Base-by-base conservation (phyloP, 1,140 invertebrate genomes). In the Diachasma alloeum region DNA sequence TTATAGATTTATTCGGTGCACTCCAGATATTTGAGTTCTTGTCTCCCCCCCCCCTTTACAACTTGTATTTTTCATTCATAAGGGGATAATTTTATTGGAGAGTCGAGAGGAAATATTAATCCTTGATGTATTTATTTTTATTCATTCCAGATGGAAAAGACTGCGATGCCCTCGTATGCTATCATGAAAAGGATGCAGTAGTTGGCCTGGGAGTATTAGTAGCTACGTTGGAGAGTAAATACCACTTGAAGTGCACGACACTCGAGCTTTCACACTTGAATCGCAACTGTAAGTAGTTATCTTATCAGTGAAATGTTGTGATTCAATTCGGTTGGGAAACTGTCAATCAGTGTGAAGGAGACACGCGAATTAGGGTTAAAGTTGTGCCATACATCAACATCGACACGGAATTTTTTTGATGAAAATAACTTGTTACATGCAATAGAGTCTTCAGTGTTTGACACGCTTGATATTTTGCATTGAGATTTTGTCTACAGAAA, bases 121-220 rank as follows among this genome's bases (percentile, higher is more conserved):
- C 39, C 10, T 42, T 42, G 1, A 31, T 11, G 0, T 66, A 1
- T 66, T 66, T 3, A 0, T 26, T 31, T 26, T 66, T 8, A n/a
- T n/a, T n/a, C n/a, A n/a, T 66, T 66, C 4, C 26, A 90, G 90
- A 91, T 82, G 89, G 89, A 36, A 90, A 87, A 73, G 86, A 88
- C 63, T 88, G 84, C 78, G 90, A 90, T 73, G 89, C 88, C 0
- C 77, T 90, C 53, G 86, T 91, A 5, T 90, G 88, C 76, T 90
- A 90, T 78, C 87, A 90, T 74, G 88, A 89, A 80, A 90, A 88
- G 78, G 89, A 91, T 79, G 81, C 87, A 48, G 86, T 83, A 42
- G 79, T 90, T 69, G 87, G 83, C n/a, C 81, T 88, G 37, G 85
- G 85, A 17, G 86, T 84, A 56, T 77, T 90, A 73, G 83, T 89